Evolutionary conservation across 2,113 vertebrate species (phyloP).

Genomic region (Uropsilus gracilis): DNA sequence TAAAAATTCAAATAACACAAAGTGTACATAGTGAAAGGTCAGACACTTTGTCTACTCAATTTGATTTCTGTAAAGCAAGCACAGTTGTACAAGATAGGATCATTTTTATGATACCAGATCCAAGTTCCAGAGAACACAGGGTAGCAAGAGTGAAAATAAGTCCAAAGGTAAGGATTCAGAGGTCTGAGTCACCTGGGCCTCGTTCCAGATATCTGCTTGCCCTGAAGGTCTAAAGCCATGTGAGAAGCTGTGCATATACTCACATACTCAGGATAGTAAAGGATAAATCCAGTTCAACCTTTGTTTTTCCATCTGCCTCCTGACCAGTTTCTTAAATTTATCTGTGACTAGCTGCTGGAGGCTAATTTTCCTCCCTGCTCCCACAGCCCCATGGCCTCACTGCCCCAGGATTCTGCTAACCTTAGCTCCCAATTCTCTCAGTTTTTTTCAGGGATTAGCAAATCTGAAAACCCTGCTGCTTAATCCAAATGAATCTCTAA

Average conservation of each 20-base stretch:
- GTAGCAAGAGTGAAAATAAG: neutral
- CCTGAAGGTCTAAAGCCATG: neutral
- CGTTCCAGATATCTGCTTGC: neutral
- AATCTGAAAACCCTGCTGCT: neutral
- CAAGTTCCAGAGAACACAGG: too few species aligned
- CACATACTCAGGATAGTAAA: neutral
- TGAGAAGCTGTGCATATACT: neutral
- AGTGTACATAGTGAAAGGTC: neutral
- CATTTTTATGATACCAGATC: too few species aligned
- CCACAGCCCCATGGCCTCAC: too few species aligned
- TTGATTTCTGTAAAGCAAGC: neutral
- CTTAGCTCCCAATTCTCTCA: neutral
- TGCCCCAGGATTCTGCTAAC: neutral
- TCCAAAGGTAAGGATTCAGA: neutral
- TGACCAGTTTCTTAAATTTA: neutral
- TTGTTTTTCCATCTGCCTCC: neutral
- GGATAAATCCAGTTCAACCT: neutral
- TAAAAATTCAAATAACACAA: neutral
- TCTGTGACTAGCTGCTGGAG: neutral
- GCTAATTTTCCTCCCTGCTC: neutral
- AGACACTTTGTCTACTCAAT: neutral
- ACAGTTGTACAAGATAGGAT: neutral
- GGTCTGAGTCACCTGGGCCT: neutral
- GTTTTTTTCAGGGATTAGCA: neutral
- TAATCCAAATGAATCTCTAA: neutral